Percentiles rank a stretch among this genome's conserved stretches.
phyloP scores from a whole-genome alignment of 2,888 invertebrate genomes.

The Dioctria rufipes region DNA sequence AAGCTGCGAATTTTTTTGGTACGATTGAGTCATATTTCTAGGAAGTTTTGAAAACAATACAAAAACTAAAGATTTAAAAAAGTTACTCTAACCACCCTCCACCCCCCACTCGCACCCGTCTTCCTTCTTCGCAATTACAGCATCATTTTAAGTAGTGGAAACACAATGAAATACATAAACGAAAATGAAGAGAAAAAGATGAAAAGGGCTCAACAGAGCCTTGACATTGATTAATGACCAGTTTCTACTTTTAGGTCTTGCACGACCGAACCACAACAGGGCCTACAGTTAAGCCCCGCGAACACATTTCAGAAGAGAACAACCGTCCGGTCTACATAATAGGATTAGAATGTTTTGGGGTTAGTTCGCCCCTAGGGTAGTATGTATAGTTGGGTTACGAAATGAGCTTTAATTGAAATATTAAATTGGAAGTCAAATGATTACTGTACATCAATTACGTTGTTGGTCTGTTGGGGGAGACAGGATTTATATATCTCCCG shows the following conservation, averaged over 20 bases:
- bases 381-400: no score
- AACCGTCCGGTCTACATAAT: slow-evolving; percentile 5
- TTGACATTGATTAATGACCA: slow-evolving; percentile 53
- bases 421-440: slow-evolving; percentile 13
- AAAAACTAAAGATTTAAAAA: no score
- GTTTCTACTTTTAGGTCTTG: background rate
- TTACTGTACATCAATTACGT: no score
- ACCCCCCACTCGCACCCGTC: no score
- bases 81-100: no score
- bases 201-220: slow-evolving; percentile 44
- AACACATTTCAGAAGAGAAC: slow-evolving; percentile 4
- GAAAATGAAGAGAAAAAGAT: slow-evolving; percentile 42
- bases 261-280: background rate
- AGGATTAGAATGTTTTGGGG: slow-evolving; percentile 41
- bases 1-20: no score
- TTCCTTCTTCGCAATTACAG: background rate
- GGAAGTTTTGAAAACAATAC: no score
- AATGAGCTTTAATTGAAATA: slow-evolving; percentile 44
- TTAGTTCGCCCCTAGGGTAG: slow-evolving; percentile 17
- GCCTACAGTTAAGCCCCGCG: slow-evolving; percentile 38
- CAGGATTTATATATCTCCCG: no score
- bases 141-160: slow-evolving; percentile 5
- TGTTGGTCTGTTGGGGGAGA: no score
- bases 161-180: slow-evolving; percentile 39
- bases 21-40: no score